A percentile compares a stretch with the other conserved stretches of the same genome.
These are phyloP conservation scores for Sisyra nigra DNA, from an alignment of 2,888 invertebrate species.

Conservation along the genomic window DNA sequence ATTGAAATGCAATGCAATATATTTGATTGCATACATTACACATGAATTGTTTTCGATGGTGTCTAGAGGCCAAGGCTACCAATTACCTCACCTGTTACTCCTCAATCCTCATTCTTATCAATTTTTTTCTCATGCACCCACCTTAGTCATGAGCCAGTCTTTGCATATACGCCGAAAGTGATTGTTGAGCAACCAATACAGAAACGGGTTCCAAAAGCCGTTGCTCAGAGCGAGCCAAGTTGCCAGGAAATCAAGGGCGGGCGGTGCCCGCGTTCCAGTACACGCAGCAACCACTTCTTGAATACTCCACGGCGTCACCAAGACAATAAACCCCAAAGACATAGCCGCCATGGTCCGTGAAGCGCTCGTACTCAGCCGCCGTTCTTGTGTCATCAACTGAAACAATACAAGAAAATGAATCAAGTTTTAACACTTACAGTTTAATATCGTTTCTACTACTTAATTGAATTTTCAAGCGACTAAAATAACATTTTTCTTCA, in stretches of 20 bases:
- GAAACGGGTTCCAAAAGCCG: conserved; percentile 82
- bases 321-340: conserved; percentile 79
- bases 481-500: too few relatives aligned
- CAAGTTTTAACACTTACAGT: background rate
- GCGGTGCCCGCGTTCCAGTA: conserved; percentile 69
- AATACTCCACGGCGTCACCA: conserved; percentile 82
- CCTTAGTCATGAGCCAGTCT: conserved; percentile 58
- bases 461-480: background rate
- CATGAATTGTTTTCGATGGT: too few relatives aligned
- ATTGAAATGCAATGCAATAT: too few relatives aligned
- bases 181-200: conserved; percentile 76
- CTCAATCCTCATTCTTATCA: too few relatives aligned
- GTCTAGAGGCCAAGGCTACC: too few relatives aligned
- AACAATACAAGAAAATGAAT: background rate
- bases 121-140: too few relatives aligned
- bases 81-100: too few relatives aligned
- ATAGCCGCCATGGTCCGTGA: conserved; percentile 84
- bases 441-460: background rate
- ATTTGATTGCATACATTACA: too few relatives aligned
- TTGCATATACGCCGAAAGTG: conserved; percentile 68
- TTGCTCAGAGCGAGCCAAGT: conserved; percentile 79
- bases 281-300: conserved; percentile 84
- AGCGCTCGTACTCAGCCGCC: conserved; percentile 62
- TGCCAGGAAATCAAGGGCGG: conserved; percentile 66
- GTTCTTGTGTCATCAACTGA: conserved; percentile 29